These are phyloP conservation scores for Drosophila ambigua DNA, from an alignment of 1,140 invertebrate genomes.

Conservation along the genomic window DNA sequence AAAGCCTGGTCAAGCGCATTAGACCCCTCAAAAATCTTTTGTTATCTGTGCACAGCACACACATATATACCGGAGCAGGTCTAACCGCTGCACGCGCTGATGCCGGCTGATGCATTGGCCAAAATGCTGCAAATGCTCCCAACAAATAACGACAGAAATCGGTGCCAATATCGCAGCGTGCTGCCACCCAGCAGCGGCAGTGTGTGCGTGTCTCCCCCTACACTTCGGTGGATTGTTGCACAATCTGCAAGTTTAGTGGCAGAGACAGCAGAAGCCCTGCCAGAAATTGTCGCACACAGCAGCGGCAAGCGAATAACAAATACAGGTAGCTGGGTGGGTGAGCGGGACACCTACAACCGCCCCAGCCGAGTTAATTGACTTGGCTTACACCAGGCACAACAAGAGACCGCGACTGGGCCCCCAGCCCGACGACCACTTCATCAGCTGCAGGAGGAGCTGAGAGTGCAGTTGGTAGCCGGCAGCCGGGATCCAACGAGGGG, in stretches of 20 bases:
- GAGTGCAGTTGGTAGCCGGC: neutral
- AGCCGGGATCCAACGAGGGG: conserved; percentile 6
- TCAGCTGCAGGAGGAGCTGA: conserved; percentile 38
- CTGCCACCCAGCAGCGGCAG: neutral
- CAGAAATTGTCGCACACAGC: neutral
- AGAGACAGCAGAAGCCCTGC: neutral
- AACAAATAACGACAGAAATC: neutral
- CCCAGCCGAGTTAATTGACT: conserved; percentile 64
- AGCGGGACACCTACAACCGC: conserved; percentile 31
- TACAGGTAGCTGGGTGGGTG: neutral
- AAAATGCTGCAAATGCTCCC: no score
- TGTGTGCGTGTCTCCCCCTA: neutral
- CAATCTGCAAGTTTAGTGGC: neutral
- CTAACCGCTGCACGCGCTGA: no score
- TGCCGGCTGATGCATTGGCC: no score
- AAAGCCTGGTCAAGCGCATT: conserved; percentile 35
- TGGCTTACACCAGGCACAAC: conserved; percentile 32
- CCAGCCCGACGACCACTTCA: conserved; percentile 43
- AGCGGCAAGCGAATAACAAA: neutral
- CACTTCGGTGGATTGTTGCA: neutral
- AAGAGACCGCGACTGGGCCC: neutral
- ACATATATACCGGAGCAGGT: no score
- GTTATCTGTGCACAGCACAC: no score
- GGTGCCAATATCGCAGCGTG: neutral
- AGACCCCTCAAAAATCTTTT: no score